phyloP scores from a whole-genome alignment of 2,113 vertebrate genomes.

The Anhinga anhinga region DNA sequence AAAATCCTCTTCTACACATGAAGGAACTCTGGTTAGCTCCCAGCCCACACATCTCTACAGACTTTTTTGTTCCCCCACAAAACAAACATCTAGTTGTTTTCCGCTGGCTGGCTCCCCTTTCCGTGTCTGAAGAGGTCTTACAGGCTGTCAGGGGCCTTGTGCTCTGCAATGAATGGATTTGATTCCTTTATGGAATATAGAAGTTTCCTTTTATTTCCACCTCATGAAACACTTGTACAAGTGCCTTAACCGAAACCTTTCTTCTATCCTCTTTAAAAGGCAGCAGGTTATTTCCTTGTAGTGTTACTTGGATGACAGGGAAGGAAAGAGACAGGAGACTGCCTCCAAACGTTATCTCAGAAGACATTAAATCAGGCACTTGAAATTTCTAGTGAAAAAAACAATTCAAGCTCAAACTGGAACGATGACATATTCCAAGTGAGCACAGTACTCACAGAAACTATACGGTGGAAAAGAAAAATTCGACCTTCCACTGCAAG shows the following conservation, averaged over 20 bases:
- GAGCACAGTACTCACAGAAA: not conserved
- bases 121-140: not conserved
- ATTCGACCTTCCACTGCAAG: not conserved
- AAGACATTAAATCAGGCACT: not conserved
- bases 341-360: not conserved
- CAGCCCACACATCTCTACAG: not conserved
- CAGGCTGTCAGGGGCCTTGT: not conserved
- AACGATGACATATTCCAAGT: not conserved
- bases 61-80: fast-evolving
- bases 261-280: not conserved
- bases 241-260: not conserved
- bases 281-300: not conserved
- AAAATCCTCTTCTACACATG: not conserved
- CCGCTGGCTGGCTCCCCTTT: not conserved
- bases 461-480: not conserved
- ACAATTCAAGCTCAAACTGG: not conserved
- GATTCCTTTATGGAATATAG: not conserved
- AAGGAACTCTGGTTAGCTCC: not conserved
- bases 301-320: not conserved
- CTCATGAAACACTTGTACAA: not conserved
- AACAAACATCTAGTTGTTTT: not conserved
- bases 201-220: not conserved
- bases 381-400: not conserved
- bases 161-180: not conserved
- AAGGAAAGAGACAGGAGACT: not conserved